A percentile compares a stretch with the other conserved stretches of the same genome.
Conservation (phyloP, 2,888 invertebrate species). For the Patella pellucida region DNA sequence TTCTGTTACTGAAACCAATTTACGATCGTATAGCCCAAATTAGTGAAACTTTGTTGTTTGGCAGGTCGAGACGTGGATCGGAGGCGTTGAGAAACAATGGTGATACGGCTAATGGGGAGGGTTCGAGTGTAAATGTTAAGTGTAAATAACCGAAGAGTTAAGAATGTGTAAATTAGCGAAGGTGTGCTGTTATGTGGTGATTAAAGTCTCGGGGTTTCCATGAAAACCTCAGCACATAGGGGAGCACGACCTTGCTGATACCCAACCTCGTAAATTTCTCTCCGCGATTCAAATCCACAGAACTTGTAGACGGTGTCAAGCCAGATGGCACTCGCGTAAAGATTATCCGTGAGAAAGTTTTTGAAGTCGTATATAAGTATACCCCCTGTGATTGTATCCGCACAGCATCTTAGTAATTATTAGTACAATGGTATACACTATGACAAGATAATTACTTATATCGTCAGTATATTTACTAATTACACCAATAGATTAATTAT, state of each 20-base stretch:
- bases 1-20: background rate
- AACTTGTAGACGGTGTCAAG: slow-evolving; percentile 4
- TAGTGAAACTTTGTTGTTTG: slow-evolving; percentile 4
- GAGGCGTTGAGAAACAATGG: background rate
- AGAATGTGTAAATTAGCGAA: too few species aligned
- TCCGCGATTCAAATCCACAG: background rate
- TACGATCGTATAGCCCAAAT: background rate
- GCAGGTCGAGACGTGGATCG: background rate
- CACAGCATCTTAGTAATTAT: too few species aligned
- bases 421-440: too few species aligned
- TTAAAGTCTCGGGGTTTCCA: too few species aligned
- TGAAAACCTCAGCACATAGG: background rate
- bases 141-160: too few species aligned
- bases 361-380: background rate
- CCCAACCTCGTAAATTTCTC: background rate
- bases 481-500: too few species aligned
- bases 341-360: slow-evolving; percentile 9
- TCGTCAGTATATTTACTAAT: too few species aligned
- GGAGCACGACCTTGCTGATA: slow-evolving; percentile 9
- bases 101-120: background rate
- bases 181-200: too few species aligned
- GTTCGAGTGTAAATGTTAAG: too few species aligned
- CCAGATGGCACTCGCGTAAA: background rate
- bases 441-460: too few species aligned
- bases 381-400: too few species aligned